Base-by-base conservation (phyloP, 2,797 vertebrate genomes). In the Apogon talboti region DNA sequence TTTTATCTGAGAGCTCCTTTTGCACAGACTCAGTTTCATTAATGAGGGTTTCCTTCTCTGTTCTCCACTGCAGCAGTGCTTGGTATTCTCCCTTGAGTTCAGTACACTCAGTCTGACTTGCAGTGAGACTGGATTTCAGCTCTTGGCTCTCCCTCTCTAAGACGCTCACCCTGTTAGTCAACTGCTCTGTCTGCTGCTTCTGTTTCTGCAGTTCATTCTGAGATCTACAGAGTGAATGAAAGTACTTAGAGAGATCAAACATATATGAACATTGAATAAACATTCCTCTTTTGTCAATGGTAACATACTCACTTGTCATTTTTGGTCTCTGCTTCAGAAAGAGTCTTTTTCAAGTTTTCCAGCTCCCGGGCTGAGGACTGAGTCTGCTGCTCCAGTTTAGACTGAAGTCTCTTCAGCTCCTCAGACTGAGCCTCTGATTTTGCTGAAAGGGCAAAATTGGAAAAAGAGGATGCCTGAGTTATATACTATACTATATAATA, bases 11-110 rank as follows among this genome's bases (percentile, higher is more conserved):
- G 73, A 97, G 85, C 11, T 64, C 74, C 73, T 92, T 93, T 45
- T 95, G 96, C 76, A 96, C 94, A 24, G 89, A 85, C 49, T 90
- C 90, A 4, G 93, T 77, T 42, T 93, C 83, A 80, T 82, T 91
- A 41, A 96, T 65, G 63, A 94, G 59, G 10, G 79, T 60, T 73
- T 95, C 93, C 0, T 91, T 95, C 87, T 96, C 94, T 15, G 76
- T 92, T 86, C 95, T 98, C 95, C 95, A 95, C 4, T 79, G 86
- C 71, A 92, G 90, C 78, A 97, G 92, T 66, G 76, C 71, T 73
- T 79, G 73, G 73, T 91, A 81, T 58, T 96, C 90, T 71, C 83
- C 91, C 64, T 87, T 94, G 70, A 95, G 18, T 38, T 92, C 86
- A 40, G 92, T 90, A 74, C 77, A 91, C 82, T 96, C 94, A 21